Evolutionary conservation across 2,888 invertebrate species (phyloP), one percentile per base, ranked within the genome.

Genomic region (Ophioninae sp.): DNA sequence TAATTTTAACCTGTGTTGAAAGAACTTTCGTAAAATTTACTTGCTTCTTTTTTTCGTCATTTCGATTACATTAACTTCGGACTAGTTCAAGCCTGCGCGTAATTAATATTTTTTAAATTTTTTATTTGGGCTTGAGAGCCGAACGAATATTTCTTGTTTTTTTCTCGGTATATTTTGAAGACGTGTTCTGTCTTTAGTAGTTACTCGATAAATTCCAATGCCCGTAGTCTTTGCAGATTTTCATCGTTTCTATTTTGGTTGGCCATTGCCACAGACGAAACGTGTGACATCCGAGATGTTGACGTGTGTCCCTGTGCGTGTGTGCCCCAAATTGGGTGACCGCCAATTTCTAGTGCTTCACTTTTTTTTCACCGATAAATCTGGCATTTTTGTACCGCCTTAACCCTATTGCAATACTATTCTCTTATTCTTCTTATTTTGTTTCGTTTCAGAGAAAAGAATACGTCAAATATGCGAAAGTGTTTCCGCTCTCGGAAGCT

Each of bases 401-500:
- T 41, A 8, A 17, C 58, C 65, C 3, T 2, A n/a, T 69, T 44
- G 13, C 10, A 56, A 58, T 59, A 2, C 23, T 65, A 63, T 0
- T n/a, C 76, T 81, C 79, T 79, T 63, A 69, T 44, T 78, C 51
- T 72, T 59, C 59, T 17, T n/a, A 2, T 22, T 8, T 8, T 9
- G 22, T 37, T 37, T 23, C 91, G 86, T 95, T 96, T 86, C 95
- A 98, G 98, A 95, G 98, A 91, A 97, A 97, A 93, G 98, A 98
- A 93, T 98, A 97, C 91, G 98, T 98, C n/a, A 97, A 97, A 93
- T 98, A 98, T 93, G 97, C 98, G n/a, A 98, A 98, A 94, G 98
- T 98, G 81, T 98, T 98, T 93, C 98, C 98, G 65, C 93, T 98
- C 72, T 95, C 97, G 71, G 96, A 96, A 87, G 94, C 95, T 82